Evolutionary conservation across 2,888 invertebrate genomes (phyloP), one percentile per base, ranked within the genome.

Genomic region (Eristalis pertinax): DNA sequence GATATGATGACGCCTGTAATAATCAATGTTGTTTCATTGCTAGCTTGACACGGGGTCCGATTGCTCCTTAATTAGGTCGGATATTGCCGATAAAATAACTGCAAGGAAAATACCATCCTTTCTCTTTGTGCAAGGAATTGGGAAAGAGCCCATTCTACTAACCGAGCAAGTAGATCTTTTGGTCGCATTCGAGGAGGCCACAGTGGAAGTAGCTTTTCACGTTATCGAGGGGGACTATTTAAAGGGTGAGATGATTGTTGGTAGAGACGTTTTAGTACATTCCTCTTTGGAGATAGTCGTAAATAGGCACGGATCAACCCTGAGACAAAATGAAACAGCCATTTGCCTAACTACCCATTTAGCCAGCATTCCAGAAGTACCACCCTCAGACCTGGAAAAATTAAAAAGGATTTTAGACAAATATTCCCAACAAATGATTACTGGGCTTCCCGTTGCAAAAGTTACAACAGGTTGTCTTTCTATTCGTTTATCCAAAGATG

Each of bases 1-100:
- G 58, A 77, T 35, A 76, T 77, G 41, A 72, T 22, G 22, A 81
- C 73, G 22, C 73, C 72, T 63, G 82, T 84, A 15, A 60, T 81
- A 67, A 80, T 87, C 26, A 81, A 74, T 24, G n/a, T 43, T 88
- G 70, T 83, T 72, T 78, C 67, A 50, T 32, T 74, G 86, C 32
- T 62, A n/a, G n/a, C n/a, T n/a, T n/a, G n/a, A n/a, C n/a, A n/a
- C n/a, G n/a, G n/a, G n/a, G n/a, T n/a, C n/a, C n/a, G n/a, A n/a
- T n/a, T 75, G 72, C 56, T 85, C 76, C 15, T 38, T 84, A 68
- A 84, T 78, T 15, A 65, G 84, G 72, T 83, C 69, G 26, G 78
- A 78, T 58, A 56, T 73, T 73, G 78, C 78, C 50, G 58, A 69
- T 62, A 64, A 41, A 35, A 62, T 83, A 73, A 19, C 67, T 67